Percentiles rank a stretch among this genome's conserved stretches.
phyloP scores from a whole-genome alignment of 2,888 invertebrate species.

The Hirtodrosophila histrioides region DNA sequence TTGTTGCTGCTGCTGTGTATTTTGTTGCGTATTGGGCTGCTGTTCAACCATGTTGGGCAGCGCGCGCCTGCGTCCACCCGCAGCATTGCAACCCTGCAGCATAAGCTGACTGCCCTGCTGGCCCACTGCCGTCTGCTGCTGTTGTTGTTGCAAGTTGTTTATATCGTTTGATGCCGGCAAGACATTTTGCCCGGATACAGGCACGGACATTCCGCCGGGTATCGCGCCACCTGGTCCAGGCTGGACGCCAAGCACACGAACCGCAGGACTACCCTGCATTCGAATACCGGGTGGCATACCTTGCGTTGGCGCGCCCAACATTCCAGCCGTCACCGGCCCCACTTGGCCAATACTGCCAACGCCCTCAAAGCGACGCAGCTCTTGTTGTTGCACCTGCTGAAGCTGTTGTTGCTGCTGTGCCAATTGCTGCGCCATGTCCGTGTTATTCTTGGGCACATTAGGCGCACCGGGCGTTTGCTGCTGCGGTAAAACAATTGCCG shows the following conservation, averaged over 20 bases:
- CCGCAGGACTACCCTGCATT: slow-evolving; percentile 81
- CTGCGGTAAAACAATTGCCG: slow-evolving; percentile 68
- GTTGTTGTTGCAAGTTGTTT: slow-evolving; percentile 68
- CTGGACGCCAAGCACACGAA: slow-evolving; percentile 72
- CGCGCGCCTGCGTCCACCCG: slow-evolving; percentile 68
- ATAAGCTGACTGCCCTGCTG: slow-evolving; percentile 57
- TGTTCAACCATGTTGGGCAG: slow-evolving; percentile 66
- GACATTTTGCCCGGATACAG: slow-evolving; percentile 50
- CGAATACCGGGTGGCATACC: slow-evolving; percentile 81
- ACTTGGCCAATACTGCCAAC: slow-evolving; percentile 63
- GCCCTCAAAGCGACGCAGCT: slow-evolving; percentile 82
- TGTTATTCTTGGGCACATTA: slow-evolving; percentile 69
- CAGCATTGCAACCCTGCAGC: slow-evolving; percentile 67
- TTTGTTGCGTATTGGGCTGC: slow-evolving; percentile 59
- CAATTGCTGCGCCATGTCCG: slow-evolving; percentile 74
- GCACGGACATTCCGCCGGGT: slow-evolving; percentile 47
- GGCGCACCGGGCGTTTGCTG: slow-evolving; percentile 63
- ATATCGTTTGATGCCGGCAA: slow-evolving; percentile 56
- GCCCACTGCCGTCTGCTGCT: slow-evolving; percentile 38
- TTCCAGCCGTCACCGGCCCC: slow-evolving; percentile 51
- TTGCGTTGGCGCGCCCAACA: slow-evolving; percentile 60
- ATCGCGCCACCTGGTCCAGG: slow-evolving; percentile 59
- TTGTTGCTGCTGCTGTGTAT: slow-evolving; percentile 62
- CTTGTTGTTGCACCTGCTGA: slow-evolving; percentile 76
- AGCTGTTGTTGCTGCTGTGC: slow-evolving; percentile 62